Percentiles rank a stretch among this genome's conserved stretches.
Evolutionary conservation across 2,113 vertebrate genomes (phyloP).

Genomic region (Neolamprologus sp.): DNA sequence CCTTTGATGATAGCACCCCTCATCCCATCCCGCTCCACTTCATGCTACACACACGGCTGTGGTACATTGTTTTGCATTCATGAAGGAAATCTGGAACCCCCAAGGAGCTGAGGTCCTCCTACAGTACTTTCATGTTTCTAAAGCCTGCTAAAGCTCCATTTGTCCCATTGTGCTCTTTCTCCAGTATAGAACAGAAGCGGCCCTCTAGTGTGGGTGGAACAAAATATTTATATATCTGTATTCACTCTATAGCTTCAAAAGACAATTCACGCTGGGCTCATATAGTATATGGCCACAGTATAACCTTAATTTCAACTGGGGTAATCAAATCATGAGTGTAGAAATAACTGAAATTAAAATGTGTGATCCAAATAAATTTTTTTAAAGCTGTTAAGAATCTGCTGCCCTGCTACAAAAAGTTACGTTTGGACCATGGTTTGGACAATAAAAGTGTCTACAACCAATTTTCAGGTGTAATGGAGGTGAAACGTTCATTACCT

Average conservation of each 20-base stretch:
- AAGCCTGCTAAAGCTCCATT: conserved; percentile 50
- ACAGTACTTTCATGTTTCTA: conserved; percentile 62
- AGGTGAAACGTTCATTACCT: conserved; percentile 51
- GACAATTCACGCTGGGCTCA: conserved; percentile 31
- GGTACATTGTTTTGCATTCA: conserved; percentile 60
- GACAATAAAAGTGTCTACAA: conserved; percentile 31
- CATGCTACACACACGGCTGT: neutral
- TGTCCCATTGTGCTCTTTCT: conserved; percentile 36
- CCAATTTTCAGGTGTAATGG: conserved; percentile 58
- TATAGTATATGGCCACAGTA: conserved; percentile 44
- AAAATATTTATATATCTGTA: conserved; percentile 22
- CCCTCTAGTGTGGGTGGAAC: conserved; percentile 13
- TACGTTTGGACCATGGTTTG: conserved; percentile 48
- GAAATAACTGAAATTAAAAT: conserved; percentile 50
- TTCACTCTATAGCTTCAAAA: conserved; percentile 36
- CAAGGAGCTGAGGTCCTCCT: conserved; percentile 54
- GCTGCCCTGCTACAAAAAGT: conserved; percentile 34
- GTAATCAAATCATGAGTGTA: conserved; percentile 35
- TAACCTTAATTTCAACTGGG: conserved; percentile 45
- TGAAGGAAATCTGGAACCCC: conserved; percentile 55
- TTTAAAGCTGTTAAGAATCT: conserved; percentile 13
- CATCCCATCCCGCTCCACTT: neutral
- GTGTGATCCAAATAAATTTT: conserved; percentile 12
- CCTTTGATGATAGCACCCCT: conserved; percentile 62
- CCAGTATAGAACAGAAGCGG: conserved; percentile 11